These are phyloP conservation scores for Harpagifer antarcticus DNA, from an alignment of 2,797 vertebrate genomes.

Conservation along the genomic window DNA sequence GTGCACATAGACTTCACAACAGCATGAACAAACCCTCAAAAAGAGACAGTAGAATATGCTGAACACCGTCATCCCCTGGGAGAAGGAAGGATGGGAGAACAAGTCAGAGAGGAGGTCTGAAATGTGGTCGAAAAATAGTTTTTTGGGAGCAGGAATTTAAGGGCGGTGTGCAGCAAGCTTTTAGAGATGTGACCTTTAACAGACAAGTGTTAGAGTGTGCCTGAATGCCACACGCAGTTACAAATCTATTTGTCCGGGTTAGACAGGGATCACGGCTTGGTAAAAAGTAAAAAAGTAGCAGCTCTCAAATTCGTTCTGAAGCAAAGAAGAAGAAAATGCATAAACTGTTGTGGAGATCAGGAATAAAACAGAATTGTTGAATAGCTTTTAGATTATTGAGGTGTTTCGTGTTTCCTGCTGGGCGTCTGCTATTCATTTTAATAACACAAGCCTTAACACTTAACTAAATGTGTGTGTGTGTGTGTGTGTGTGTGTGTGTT, in stretches of 20 bases:
- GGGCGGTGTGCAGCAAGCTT: conserved; percentile 50
- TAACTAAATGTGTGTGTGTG: conserved; percentile 1
- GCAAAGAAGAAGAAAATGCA: neutral
- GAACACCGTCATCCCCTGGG: neutral
- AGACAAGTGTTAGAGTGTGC: conserved; percentile 33
- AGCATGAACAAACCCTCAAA: neutral
- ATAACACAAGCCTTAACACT: neutral
- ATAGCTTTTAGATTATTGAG: neutral
- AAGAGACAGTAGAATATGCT: neutral
- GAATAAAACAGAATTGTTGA: neutral
- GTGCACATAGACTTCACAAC: neutral
- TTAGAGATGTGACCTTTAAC: conserved; percentile 68
- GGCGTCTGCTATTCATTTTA: neutral
- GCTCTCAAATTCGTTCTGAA: too few species aligned
- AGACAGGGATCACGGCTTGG: too few species aligned
- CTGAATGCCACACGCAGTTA: conserved; percentile 37
- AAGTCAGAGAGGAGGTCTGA: conserved; percentile 11
- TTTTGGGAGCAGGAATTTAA: conserved; percentile 16
- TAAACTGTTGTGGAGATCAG: neutral
- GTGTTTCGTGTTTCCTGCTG: neutral
- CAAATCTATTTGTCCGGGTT: conserved; percentile 25
- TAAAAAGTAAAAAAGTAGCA: too few species aligned
- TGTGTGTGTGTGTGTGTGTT: conserved; percentile 14
- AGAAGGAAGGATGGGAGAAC: neutral
- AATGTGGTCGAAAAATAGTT: conserved; percentile 5